Base-by-base conservation (phyloP, 2,888 invertebrate genomes). In the Platypus cylindrus region DNA sequence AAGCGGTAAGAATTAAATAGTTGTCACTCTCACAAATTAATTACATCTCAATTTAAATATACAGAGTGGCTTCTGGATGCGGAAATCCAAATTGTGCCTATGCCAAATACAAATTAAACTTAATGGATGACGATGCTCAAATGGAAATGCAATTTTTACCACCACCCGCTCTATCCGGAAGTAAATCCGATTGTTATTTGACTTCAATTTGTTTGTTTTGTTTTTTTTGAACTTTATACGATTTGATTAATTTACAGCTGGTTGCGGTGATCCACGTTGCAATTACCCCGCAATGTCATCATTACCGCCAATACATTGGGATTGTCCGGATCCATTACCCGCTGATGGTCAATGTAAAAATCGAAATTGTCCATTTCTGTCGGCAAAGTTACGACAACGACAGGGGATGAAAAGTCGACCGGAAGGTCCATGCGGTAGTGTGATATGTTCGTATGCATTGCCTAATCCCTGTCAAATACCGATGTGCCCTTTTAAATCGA, bases 291-390 rank as follows among this genome's bases (percentile, higher is more conserved):
- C 47, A 2, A 40, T 45, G 28, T 48, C 48, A 2, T 42, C 44
- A 2, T 37, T 60, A 3, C 58, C 57, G 1, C 60, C 62, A 3
- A 62, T 62, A 30, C 62, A 62, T 40, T 62, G 62, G 62, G 62
- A 62, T 32, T 62, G 62, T 44, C 62, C 62, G 0, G 60, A 61
- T 36, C 60, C 62, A 1, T 45, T 62, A 22, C 62, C 62, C 1
- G n/a, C n/a, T n/a, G 48, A 53, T 44, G 61, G 56, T 2, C 45
- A 49, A 3, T 62, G 62, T 36, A 51, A 46, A 40, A 62, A 62
- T 43, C 55, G 57, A 1, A 48, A 58, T 29, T 62, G 62, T 44
- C 62, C 62, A 2, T 48, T 45, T 32, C 41, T 48, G 25, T 51
- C 53, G 2, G 36, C 41, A 4, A 49, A 47, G 32, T 47, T 51